Percentiles rank a stretch among this genome's conserved stretches.
These are phyloP conservation scores for Typhlomys cinereus DNA, from an alignment of 2,113 vertebrate species.

Conservation along the genomic window DNA sequence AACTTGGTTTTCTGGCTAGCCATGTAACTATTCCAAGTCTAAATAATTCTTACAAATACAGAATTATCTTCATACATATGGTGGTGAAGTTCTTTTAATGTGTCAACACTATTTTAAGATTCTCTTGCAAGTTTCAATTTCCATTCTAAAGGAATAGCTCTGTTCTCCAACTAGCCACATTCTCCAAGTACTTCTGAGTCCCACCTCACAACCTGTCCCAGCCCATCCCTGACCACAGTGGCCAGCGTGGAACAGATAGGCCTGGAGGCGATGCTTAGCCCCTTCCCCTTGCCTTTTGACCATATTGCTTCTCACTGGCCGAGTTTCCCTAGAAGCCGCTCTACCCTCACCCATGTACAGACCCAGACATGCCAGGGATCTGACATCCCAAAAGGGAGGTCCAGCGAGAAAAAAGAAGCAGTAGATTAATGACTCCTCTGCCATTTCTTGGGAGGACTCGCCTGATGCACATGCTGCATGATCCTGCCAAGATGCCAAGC, in stretches of 20 bases:
- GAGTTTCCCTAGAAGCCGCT: neutral
- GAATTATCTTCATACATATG: neutral
- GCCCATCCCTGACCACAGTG: neutral
- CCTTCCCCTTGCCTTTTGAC: neutral
- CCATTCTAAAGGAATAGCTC: neutral
- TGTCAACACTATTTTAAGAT: neutral
- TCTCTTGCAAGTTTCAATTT: neutral
- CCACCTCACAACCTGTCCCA: neutral
- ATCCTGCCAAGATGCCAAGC: neutral
- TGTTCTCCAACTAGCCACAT: neutral
- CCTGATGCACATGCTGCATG: neutral
- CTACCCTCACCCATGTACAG: neutral
- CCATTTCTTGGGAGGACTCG: neutral
- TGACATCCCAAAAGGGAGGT: neutral
- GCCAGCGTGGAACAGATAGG: neutral
- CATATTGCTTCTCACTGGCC: neutral
- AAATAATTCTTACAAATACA: slow-evolving; percentile 5
- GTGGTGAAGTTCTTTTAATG: neutral
- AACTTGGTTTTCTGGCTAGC: neutral
- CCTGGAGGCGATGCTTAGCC: neutral
- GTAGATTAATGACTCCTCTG: neutral
- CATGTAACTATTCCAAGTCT: neutral
- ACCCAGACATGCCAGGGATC: neutral
- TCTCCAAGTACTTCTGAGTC: neutral
- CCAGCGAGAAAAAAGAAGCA: neutral